Percentiles rank a stretch among this genome's conserved stretches.
Conservation (phyloP, 92 coral and sea anemone species). For the Anthopleura xanthogrammica region DNA sequence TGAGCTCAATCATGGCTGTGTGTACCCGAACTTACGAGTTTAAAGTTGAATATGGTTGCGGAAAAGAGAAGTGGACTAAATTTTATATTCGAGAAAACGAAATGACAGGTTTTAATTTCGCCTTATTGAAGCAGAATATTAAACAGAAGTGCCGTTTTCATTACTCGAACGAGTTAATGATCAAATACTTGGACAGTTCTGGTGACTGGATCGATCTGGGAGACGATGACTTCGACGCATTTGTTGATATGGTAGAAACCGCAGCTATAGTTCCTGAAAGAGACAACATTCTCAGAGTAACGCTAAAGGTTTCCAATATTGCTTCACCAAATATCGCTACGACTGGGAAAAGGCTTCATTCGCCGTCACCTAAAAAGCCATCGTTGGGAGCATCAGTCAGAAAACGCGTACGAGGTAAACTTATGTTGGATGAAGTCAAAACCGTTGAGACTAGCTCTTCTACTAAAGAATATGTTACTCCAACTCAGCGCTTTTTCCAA, state of each 20-base stretch:
- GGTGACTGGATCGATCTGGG: conserved; percentile 14
- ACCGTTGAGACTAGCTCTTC: neutral
- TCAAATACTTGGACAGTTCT: too few relatives aligned
- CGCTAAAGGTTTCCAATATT: conserved; percentile 5
- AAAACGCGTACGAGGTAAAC: neutral
- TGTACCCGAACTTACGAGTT: too few relatives aligned
- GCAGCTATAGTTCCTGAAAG: neutral
- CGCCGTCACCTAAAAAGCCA: neutral
- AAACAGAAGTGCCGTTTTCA: too few relatives aligned
- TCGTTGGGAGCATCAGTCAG: neutral
- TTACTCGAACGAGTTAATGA: too few relatives aligned
- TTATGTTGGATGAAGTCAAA: neutral
- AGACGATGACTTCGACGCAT: conserved; percentile 10
- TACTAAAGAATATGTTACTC: neutral
- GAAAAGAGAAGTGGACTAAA: too few relatives aligned
- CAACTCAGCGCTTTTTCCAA: conserved; percentile 21
- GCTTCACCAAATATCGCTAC: neutral
- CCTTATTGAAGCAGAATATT: too few relatives aligned
- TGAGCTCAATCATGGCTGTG: too few relatives aligned
- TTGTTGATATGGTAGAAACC: conserved; percentile 10
- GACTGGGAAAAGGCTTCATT: conserved; percentile 1
- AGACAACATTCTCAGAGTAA: neutral
- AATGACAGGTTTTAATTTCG: too few relatives aligned
- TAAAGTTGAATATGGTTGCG: too few relatives aligned
- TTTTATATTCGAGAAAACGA: too few relatives aligned